phyloP scores from a whole-genome alignment of 2,888 invertebrate genomes.

The Troides aeacus region DNA sequence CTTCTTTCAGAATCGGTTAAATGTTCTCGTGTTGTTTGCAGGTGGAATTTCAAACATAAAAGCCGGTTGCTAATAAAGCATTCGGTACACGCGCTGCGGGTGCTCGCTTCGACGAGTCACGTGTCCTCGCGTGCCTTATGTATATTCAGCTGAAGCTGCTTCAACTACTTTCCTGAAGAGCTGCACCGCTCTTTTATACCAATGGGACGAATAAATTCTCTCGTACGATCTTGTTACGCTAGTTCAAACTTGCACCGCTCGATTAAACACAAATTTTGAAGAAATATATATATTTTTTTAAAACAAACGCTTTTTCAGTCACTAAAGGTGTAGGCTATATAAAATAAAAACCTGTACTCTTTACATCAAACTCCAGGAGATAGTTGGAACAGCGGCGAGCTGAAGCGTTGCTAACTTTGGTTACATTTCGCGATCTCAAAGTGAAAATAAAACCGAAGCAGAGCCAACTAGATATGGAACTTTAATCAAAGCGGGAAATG shows the following conservation, averaged over 20 bases:
- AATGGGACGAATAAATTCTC: background rate
- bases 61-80: conserved; percentile 10
- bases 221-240: no score
- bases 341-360: no score
- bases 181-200: conserved; percentile 6
- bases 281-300: no score
- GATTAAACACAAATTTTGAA: no score
- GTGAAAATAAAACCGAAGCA: conserved; percentile 20
- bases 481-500: conserved; percentile 24
- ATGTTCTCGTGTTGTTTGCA: no score
- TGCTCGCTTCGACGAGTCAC: conserved; percentile 10
- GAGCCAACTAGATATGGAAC: conserved; percentile 18
- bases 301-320: no score
- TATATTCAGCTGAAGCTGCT: conserved; percentile 14
- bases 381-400: conserved; percentile 7
- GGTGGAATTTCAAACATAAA: background rate
- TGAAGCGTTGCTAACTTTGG: conserved; percentile 11
- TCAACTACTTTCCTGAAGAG: conserved; percentile 18
- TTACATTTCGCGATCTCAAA: conserved; percentile 16
- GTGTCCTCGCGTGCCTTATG: conserved; percentile 12
- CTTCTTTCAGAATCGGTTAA: no score
- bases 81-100: conserved; percentile 15
- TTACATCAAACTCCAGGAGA: background rate
- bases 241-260: no score
- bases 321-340: no score